phyloP scores from a whole-genome alignment of 2,888 invertebrate species.

The Callinectes sapidus region DNA sequence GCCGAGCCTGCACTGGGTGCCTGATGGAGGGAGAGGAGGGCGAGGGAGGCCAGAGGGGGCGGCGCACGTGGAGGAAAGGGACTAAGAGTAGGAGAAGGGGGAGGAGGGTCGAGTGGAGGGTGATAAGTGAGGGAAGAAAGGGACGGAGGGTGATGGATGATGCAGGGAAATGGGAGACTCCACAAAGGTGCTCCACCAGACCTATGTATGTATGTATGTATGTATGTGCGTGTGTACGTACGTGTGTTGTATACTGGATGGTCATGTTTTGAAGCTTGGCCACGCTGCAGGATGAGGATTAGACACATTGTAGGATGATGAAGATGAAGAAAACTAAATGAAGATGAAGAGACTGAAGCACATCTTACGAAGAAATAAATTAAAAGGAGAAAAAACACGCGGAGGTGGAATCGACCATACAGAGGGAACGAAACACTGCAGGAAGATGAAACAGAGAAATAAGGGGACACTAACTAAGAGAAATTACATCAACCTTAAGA shows the following conservation, averaged over 20 bases:
- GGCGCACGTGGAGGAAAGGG: conserved; percentile 3
- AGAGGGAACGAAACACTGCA: too few species aligned
- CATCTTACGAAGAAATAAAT: background rate
- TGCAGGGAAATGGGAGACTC: conserved; percentile 23
- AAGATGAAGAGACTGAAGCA: background rate
- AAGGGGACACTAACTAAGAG: background rate
- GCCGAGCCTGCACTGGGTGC: conserved; percentile 33
- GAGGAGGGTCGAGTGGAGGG: conserved; percentile 24
- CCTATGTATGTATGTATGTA: conserved; percentile 23
- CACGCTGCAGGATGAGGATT: background rate
- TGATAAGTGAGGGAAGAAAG: conserved; percentile 28
- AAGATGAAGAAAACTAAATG: background rate
- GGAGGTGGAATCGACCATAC: background rate
- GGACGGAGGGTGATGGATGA: conserved; percentile 17
- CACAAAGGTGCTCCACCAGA: conserved; percentile 3
- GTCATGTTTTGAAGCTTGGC: background rate
- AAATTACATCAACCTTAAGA: background rate
- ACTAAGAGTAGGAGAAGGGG: background rate
- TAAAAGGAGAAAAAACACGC: background rate
- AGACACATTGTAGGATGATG: background rate
- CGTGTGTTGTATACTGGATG: background rate
- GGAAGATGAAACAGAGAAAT: too few species aligned
- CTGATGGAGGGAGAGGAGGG: conserved; percentile 1
- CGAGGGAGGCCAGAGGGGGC: background rate
- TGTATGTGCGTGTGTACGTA: background rate